Percentiles rank a stretch among this genome's conserved stretches.
Evolutionary conservation across 2,888 invertebrate species (phyloP).

Genomic region (Apeira syringaria): DNA sequence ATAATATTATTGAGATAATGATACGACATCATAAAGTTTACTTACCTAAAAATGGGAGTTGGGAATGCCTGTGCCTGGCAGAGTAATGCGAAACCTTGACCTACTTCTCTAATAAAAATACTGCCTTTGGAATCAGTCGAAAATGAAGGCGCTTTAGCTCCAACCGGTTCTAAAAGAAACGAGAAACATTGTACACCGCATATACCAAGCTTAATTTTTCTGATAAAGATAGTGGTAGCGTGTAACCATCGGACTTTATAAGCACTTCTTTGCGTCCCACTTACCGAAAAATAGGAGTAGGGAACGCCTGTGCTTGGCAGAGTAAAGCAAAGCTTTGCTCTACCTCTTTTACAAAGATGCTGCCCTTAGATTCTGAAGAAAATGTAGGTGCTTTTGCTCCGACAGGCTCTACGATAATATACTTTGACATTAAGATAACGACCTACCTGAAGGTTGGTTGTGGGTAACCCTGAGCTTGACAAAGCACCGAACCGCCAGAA

Average conservation of each 20-base stretch:
- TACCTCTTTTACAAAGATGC: conserved; percentile 83
- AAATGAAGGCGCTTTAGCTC: conserved; percentile 85
- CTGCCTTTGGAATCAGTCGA: conserved; percentile 85
- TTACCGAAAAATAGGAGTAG: conserved; percentile 72
- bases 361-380: conserved; percentile 85
- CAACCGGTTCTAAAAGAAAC: conserved; percentile 81
- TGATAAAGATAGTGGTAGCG: conserved; percentile 79
- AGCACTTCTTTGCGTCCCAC: conserved; percentile 23
- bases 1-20: too few relatives aligned
- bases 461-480: conserved; percentile 85
- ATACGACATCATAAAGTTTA: not conserved
- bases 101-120: conserved; percentile 83
- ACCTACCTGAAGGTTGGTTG: conserved; percentile 87
- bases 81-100: conserved; percentile 84
- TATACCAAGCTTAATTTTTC: conserved; percentile 86
- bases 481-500: conserved; percentile 75
- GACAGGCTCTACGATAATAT: conserved; percentile 79
- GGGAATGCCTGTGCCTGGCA: conserved; percentile 86
- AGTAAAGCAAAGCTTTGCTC: conserved; percentile 84
- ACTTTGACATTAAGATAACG: conserved; percentile 29
- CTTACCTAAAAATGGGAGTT: conserved; percentile 65
- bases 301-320: conserved; percentile 86
- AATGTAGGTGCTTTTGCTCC: conserved; percentile 85
- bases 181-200: not conserved
- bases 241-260: conserved; percentile 58